Evolutionary conservation across 2,888 invertebrate genomes (phyloP).

Genomic region (Pasiphila rectangulata): DNA sequence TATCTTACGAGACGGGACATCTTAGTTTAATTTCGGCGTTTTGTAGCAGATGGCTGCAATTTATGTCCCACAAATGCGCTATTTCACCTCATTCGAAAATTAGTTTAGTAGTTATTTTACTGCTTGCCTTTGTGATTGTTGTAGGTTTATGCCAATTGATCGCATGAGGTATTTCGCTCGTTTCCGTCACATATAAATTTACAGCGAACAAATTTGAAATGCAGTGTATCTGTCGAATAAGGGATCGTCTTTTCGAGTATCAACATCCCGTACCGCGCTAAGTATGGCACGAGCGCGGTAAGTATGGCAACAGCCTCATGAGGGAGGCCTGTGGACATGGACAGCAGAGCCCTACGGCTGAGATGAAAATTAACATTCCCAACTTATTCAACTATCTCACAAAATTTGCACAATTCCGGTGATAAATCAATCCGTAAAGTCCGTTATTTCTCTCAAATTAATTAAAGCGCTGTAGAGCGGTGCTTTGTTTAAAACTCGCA

Average conservation of each 20-base stretch:
- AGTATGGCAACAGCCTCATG: too few species aligned
- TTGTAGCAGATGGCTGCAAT: neutral
- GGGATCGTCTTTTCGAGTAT: too few species aligned
- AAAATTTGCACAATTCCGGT: neutral
- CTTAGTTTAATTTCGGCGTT: neutral
- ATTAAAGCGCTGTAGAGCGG: conserved; percentile 7
- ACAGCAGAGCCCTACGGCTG: too few species aligned
- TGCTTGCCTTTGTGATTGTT: neutral
- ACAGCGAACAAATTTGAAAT: too few species aligned
- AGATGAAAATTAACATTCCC: too few species aligned
- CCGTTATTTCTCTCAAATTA: conserved; percentile 6
- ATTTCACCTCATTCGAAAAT: neutral
- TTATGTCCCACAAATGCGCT: neutral
- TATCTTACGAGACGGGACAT: neutral
- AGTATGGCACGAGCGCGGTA: too few species aligned
- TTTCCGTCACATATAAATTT: too few species aligned
- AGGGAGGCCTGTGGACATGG: too few species aligned
- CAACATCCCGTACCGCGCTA: too few species aligned
- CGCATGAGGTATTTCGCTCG: too few species aligned
- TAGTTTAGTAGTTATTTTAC: neutral
- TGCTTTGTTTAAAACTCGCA: conserved; percentile 12
- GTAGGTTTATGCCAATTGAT: too few species aligned
- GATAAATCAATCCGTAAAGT: conserved; percentile 2
- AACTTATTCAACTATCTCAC: neutral
- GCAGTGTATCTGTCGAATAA: too few species aligned